phyloP scores from a whole-genome alignment of 2,888 invertebrate genomes.

The Fabriciana adippe region DNA sequence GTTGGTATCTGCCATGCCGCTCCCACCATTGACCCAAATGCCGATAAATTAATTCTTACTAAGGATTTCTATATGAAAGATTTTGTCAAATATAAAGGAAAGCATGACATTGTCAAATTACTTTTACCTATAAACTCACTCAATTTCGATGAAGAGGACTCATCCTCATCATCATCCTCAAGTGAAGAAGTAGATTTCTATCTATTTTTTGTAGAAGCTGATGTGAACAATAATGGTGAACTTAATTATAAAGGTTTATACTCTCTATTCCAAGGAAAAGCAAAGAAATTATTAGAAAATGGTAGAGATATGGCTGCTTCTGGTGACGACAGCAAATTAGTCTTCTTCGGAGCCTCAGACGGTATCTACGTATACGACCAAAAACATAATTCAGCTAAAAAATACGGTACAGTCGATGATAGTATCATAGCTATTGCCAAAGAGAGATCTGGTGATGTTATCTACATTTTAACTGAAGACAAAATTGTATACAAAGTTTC shows the following conservation, averaged over 20 bases:
- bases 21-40: slow-evolving; percentile 34
- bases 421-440: slow-evolving; percentile 44
- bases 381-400: slow-evolving; percentile 38
- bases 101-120: slow-evolving; percentile 44
- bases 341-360: slow-evolving; percentile 55
- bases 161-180: slow-evolving; percentile 18
- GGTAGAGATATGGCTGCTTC: slow-evolving; percentile 52
- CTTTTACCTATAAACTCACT: slow-evolving; percentile 42
- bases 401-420: slow-evolving; percentile 46
- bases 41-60: slow-evolving; percentile 33
- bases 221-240: slow-evolving; percentile 37
- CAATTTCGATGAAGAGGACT: slow-evolving; percentile 38
- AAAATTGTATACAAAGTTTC: slow-evolving; percentile 59
- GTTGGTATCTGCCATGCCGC: slow-evolving; percentile 41
- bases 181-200: slow-evolving; percentile 27
- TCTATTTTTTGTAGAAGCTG: slow-evolving; percentile 43
- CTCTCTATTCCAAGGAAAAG: slow-evolving; percentile 38
- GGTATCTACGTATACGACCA: slow-evolving; percentile 55
- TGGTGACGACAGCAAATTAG: slow-evolving; percentile 47
- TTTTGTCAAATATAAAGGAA: slow-evolving; percentile 30
- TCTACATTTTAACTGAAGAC: slow-evolving; percentile 62
- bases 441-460: slow-evolving; percentile 42
- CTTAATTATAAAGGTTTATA: slow-evolving; percentile 18
- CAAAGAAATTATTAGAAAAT: slow-evolving; percentile 51
- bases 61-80: slow-evolving; percentile 30